Conservation (phyloP, 2,888 invertebrate species). For the Himalopsyche anomala region DNA sequence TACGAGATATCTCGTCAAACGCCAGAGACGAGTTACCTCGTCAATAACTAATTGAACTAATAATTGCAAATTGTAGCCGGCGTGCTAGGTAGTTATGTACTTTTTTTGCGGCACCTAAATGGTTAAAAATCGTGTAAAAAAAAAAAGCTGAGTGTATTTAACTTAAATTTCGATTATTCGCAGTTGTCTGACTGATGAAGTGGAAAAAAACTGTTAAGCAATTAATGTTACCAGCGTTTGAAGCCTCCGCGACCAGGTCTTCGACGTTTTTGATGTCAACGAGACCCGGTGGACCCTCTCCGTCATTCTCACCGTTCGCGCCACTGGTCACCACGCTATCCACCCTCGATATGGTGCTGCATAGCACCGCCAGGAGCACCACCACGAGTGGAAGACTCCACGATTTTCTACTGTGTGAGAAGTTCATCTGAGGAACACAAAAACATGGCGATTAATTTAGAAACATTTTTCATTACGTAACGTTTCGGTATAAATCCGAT, state of each 20-base stretch:
- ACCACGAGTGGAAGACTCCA: slow-evolving; percentile 21
- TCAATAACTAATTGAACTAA: too few species aligned
- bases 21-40: too few species aligned
- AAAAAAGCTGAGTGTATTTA: too few species aligned
- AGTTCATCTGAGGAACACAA: slow-evolving; percentile 33
- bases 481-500: neutral
- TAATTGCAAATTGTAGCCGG: too few species aligned
- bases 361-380: slow-evolving; percentile 34
- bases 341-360: neutral
- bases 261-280: slow-evolving; percentile 71
- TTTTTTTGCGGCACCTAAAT: too few species aligned
- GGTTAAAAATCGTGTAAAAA: too few species aligned
- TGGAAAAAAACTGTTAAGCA: neutral
- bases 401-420: neutral
- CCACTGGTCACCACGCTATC: slow-evolving; percentile 54
- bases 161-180: too few species aligned
- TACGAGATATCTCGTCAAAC: too few species aligned
- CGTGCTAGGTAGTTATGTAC: too few species aligned
- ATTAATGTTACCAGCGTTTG: slow-evolving; percentile 66
- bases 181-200: too few species aligned
- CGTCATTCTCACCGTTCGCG: slow-evolving; percentile 27
- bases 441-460: neutral
- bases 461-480: neutral
- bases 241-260: slow-evolving; percentile 73
- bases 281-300: slow-evolving; percentile 70